Evolutionary conservation across 2,888 invertebrate species (phyloP).

Genomic region (Vanessa cardui): DNA sequence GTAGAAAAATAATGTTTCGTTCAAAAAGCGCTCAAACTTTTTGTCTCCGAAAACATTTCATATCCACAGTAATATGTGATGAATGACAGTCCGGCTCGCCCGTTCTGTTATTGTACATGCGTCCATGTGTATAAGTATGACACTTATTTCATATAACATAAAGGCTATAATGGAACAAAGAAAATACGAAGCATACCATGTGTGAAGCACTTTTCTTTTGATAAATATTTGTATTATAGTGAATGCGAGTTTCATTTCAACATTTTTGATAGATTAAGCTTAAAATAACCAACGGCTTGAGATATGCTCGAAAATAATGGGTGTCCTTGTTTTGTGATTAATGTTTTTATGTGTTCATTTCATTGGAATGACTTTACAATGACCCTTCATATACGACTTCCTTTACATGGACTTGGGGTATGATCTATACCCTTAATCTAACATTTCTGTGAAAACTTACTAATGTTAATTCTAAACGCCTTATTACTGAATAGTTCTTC

Average conservation of each 20-base stretch:
- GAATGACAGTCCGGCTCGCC: constrained; percentile 18
- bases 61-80: constrained; percentile 32
- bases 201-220: constrained; percentile 22
- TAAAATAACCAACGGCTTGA: constrained; percentile 22
- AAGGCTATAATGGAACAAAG: constrained; percentile 10
- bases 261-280: constrained; percentile 31
- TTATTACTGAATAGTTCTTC: no score
- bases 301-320: constrained; percentile 4
- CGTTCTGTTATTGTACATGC: neutral
- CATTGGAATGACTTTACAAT: neutral
- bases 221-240: constrained; percentile 32
- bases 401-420: neutral
- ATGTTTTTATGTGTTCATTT: neutral
- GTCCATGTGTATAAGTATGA: neutral
- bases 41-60: constrained; percentile 35
- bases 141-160: constrained; percentile 4
- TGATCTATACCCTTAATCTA: neutral
- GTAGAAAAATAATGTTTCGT: constrained; percentile 30
- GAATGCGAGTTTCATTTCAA: constrained; percentile 31
- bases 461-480: no score
- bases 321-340: constrained; percentile 8
- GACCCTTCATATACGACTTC: neutral
- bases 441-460: no score
- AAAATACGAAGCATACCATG: neutral
- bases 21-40: constrained; percentile 35